Base-by-base conservation (phyloP, 2,888 invertebrate genomes). In the Aspidiotus destructor region DNA sequence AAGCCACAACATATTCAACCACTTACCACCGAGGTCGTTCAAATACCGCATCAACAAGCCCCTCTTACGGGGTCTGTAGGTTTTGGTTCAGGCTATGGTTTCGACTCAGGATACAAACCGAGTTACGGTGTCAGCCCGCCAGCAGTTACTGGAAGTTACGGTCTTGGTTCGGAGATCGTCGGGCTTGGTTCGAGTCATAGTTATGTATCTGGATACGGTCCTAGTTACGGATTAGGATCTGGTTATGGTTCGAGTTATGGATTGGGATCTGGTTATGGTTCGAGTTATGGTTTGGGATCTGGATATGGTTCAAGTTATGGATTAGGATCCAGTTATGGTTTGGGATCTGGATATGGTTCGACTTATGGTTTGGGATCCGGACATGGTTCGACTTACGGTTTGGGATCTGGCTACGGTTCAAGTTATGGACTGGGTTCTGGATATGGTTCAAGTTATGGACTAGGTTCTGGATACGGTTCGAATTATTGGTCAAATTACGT, bases 1-100 rank as follows among this genome's bases (percentile, higher is more conserved):
- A 70, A 58, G 40, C 71, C 71, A 28, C n/a, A 71, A 70, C 61
- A 70, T 44, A 58, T 67, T 17, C 60, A 60, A 52, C 67, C 58
- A 17, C 16, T 67, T 28, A 16, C 57, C 40, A 8, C 55, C 13
- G 55, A 60, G 13, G 28, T 44, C 8, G 40, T 58, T 8, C 48
- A 57, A 11, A 16, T 17, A 42, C 67, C 67, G 16, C 63, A 70
- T 40, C 67, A 70, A 2, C 52, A 52, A 61, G 57, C 57, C 16
- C 10, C 48, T 6, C 58, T 60, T 44, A 41, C 58, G 1, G 28
- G 28, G 28, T 28, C 28, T 28, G 28, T 28, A 28, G 28, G 28
- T 28, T 28, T 28, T 28, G 28, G 28, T 28, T 28, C 28, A 28
- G 5, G 5, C 28, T 28, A 28, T 28, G 2, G 5, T 28, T 28